phyloP scores from a whole-genome alignment of 2,888 invertebrate species.

The Leptogaster cylindrica region DNA sequence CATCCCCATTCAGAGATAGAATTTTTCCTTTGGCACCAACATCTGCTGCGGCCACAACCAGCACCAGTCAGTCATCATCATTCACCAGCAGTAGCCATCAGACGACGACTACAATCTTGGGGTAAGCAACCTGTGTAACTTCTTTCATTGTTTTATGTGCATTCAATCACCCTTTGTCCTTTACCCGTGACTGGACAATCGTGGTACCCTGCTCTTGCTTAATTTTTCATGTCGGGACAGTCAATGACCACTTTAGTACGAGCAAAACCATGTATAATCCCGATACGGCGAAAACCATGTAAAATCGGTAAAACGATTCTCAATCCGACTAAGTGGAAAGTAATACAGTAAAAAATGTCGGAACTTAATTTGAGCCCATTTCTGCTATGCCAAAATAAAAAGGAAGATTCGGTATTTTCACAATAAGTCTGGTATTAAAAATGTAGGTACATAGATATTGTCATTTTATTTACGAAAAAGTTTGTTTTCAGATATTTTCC shows the following conservation, averaged over 20 bases:
- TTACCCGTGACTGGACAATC: conserved; percentile 2
- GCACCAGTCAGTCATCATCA: conserved; percentile 27
- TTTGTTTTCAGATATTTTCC: too few species aligned
- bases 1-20: conserved; percentile 13
- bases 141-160: neutral
- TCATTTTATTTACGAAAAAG: too few species aligned
- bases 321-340: too few species aligned
- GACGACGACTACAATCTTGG: conserved; percentile 23
- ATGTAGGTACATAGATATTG: too few species aligned
- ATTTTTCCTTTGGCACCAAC: conserved; percentile 46
- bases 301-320: too few species aligned
- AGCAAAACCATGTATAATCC: too few species aligned
- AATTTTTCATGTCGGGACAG: conserved; percentile 24
- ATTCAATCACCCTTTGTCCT: conserved; percentile 6
- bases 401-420: too few species aligned
- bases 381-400: too few species aligned
- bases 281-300: too few species aligned
- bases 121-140: conserved; percentile 7
- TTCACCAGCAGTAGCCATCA: conserved; percentile 27
- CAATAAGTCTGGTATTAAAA: too few species aligned
- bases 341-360: too few species aligned
- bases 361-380: too few species aligned
- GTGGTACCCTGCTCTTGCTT: conserved; percentile 4
- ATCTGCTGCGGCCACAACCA: conserved; percentile 47
- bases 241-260: neutral